Evolutionary conservation across 30 jellyfish, hydroid and myxozoan species (phyloP), one percentile per base, ranked within the genome.

Genomic region (Aurelia aurita): DNA sequence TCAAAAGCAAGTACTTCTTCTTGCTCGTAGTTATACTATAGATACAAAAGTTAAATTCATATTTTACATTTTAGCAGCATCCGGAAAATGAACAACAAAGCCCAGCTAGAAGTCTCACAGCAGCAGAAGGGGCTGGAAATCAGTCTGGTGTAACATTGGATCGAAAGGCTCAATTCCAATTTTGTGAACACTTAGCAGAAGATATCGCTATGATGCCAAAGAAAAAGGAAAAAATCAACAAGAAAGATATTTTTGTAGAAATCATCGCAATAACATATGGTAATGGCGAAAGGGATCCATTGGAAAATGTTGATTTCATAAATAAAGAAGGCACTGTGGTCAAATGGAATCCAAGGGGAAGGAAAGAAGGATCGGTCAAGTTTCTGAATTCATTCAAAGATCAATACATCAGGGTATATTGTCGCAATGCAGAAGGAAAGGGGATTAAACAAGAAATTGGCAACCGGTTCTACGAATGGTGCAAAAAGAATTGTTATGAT

Each of bases 321-420:
- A 81, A 81, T 51, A 81, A 81, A 59, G 80, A 67, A 46, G 85
- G 85, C 23, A 81, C 43, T 26, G 72, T 69, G 72, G 85, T 81
- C 19, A 34, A 64, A 18, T 16, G 57, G 51, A 28, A 19, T 20
- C 77, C 25, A 78, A 60, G 59, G 23, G 45, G 27, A 11, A 32
- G 28, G 79, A 31, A 34, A 47, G 54, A 47, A 26, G 21, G 32
- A 23, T 21, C 51, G 15, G 51, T 39, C 51, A 39, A 34, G 6
- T 26, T 63, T 19, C 20, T 79, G 74, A 64, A 25, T 4, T 46
- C 75, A 11, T 35, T 34, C 82, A 71, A 79, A 47, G 79, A 79
- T 5, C 74, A 81, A 77, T 81, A 28, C 53, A 68, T 81, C 12
- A 34, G 91, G n/a, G 91, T 81, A 35, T 81, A 81, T 58, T 13